Conservation (phyloP, 2,113 vertebrate species). For the Daphoenositta chrysoptera region DNA sequence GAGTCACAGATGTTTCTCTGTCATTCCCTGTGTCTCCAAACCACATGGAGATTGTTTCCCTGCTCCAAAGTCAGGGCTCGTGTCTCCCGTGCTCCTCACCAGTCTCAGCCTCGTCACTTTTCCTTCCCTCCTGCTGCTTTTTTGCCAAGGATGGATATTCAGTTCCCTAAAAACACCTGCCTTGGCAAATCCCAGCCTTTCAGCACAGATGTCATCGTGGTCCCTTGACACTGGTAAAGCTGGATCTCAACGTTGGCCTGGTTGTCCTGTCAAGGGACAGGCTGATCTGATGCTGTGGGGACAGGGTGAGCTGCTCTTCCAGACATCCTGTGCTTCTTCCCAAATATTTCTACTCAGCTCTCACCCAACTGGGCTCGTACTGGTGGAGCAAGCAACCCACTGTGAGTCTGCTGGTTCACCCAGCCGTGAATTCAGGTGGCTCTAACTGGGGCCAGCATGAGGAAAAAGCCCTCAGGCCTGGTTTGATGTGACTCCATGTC, state of each 20-base stretch:
- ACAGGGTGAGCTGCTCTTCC: neutral
- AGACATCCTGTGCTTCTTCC: neutral
- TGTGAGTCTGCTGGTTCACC: neutral
- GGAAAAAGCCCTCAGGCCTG: neutral
- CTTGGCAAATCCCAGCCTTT: neutral
- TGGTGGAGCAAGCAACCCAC: neutral
- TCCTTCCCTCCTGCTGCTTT: neutral
- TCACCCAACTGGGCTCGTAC: neutral
- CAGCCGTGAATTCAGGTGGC: neutral
- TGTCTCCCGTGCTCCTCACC: neutral
- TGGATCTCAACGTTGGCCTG: fast-evolving
- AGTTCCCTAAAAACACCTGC: neutral
- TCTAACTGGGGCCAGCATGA: fast-evolving
- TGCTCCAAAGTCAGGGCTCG: neutral
- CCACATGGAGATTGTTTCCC: neutral
- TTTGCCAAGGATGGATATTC: neutral
- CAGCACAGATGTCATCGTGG: neutral
- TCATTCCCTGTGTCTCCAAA: neutral
- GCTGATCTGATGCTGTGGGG: fast-evolving
- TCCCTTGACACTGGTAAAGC: neutral
- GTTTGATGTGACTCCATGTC: neutral
- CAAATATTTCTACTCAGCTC: neutral
- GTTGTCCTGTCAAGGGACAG: fast-evolving
- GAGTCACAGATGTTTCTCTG: neutral
- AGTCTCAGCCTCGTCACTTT: neutral